Evolutionary conservation across 2,113 vertebrate species (phyloP), one percentile per base, ranked within the genome.

Genomic region (Taurulus bubalis): DNA sequence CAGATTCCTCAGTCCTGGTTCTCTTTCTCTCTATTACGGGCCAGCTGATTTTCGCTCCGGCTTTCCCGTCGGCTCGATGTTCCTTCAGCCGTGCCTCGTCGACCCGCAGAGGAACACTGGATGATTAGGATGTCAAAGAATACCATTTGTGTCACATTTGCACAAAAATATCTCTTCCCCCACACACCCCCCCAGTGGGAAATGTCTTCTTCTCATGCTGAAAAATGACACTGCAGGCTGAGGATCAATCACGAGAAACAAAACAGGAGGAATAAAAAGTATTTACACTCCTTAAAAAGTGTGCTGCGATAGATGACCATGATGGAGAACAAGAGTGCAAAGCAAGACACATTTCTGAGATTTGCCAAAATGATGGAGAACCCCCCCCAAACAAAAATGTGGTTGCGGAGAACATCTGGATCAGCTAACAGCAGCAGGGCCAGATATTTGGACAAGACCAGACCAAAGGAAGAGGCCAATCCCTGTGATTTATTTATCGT

Each of bases 401-500:
- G 40, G 79, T 74, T 85, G 63, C 28, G 1, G 38, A 65, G 11
- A 82, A 77, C 90, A 91, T 91, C 86, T 90, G 86, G 85, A 89
- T 87, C 72, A 71, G 53, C 63, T 84, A 80, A 87, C 42, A 47
- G 60, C 75, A 78, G 59, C 68, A 36, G 62, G 28, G 56, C 40
- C 58, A 73, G 49, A 85, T 89, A 86, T 87, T 83, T 91, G 75
- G 81, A 90, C 58, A 76, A 79, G 83, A 72, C 58, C 84, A 63
- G 73, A 75, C 56, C 62, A 71, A 83, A 85, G 86, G 74, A 84
- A 82, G 62, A 81, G 36, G 80, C 71, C 70, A 83, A 84, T 85
- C 84, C 67, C 20, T 56, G 38, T 85, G 82, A 85, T 90, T 87
- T 90, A 90, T 90, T 89, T 82, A 67, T 87, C 16, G 20, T 66